Percentiles rank a stretch among this genome's conserved stretches.
phyloP scores from a whole-genome alignment of 2,113 vertebrate species.

The Rhodinocichla rosea region DNA sequence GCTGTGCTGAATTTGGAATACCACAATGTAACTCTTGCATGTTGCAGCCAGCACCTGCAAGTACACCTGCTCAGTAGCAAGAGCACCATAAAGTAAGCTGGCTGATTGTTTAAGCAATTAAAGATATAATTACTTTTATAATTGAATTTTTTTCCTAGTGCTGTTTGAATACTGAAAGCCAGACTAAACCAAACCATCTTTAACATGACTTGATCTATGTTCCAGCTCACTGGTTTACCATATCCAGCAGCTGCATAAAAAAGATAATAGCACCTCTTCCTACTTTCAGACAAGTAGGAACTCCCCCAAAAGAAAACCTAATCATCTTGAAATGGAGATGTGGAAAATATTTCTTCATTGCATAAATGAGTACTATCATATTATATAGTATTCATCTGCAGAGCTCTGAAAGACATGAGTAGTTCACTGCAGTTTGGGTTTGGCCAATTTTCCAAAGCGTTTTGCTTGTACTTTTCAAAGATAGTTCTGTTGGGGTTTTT shows the following conservation, averaged over 20 bases:
- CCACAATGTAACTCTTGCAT: neutral
- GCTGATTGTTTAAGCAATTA: constrained; percentile 72
- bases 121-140: constrained; percentile 73
- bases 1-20: neutral
- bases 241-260: constrained; percentile 18
- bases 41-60: constrained; percentile 29
- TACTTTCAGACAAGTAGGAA: neutral
- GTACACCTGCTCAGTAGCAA: constrained; percentile 32
- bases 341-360: neutral
- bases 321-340: neutral
- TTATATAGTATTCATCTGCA: neutral
- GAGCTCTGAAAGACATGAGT: neutral
- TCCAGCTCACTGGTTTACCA: constrained; percentile 33
- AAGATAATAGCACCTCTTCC: constrained; percentile 16
- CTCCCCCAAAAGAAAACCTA: neutral
- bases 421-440: neutral
- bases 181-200: constrained; percentile 53
- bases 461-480: neutral
- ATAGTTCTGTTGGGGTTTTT: neutral
- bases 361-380: neutral
- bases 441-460: neutral
- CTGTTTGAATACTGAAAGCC: constrained; percentile 35
- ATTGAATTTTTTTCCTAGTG: constrained; percentile 61
- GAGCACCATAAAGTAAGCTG: constrained; percentile 16
- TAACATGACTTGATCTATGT: constrained; percentile 42